Percentiles rank a stretch among this genome's conserved stretches.
phyloP scores from a whole-genome alignment of 2,888 invertebrate species.

The Cheilosia vulpina region DNA sequence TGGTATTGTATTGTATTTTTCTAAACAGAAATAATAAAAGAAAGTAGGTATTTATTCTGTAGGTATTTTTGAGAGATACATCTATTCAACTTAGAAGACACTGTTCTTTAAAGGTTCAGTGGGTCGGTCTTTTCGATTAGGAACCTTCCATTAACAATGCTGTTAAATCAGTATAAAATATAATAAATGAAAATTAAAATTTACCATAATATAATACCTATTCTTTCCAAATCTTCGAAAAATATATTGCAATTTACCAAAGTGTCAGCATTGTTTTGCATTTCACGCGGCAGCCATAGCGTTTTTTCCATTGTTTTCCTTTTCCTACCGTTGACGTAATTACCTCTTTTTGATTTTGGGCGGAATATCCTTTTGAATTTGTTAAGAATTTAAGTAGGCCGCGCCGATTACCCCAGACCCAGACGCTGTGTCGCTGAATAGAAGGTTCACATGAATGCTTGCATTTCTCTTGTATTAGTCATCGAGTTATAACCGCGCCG shows the following conservation, averaged over 20 bases:
- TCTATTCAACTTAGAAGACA: too few relatives aligned
- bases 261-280: conserved; percentile 43
- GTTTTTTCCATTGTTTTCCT: conserved; percentile 36
- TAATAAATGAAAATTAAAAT: too few relatives aligned
- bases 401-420: not conserved
- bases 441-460: not conserved
- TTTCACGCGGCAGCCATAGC: conserved; percentile 32
- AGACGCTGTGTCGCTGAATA: conserved; percentile 6
- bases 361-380: not conserved
- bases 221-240: not conserved
- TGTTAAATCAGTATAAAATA: not conserved
- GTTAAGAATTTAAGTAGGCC: conserved; percentile 33
- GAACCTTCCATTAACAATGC: too few relatives aligned
- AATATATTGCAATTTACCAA: not conserved
- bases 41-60: too few relatives aligned
- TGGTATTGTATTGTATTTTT: too few relatives aligned
- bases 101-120: too few relatives aligned
- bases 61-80: too few relatives aligned
- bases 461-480: not conserved
- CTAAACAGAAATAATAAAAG: too few relatives aligned
- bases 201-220: too few relatives aligned
- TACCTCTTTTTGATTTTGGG: conserved; percentile 18
- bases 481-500: not conserved
- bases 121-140: too few relatives aligned
- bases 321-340: conserved; percentile 30